A percentile compares a stretch with the other conserved stretches of the same genome.
Conservation (phyloP, 1,140 invertebrate genomes). For the Drosophila neocordata region DNA sequence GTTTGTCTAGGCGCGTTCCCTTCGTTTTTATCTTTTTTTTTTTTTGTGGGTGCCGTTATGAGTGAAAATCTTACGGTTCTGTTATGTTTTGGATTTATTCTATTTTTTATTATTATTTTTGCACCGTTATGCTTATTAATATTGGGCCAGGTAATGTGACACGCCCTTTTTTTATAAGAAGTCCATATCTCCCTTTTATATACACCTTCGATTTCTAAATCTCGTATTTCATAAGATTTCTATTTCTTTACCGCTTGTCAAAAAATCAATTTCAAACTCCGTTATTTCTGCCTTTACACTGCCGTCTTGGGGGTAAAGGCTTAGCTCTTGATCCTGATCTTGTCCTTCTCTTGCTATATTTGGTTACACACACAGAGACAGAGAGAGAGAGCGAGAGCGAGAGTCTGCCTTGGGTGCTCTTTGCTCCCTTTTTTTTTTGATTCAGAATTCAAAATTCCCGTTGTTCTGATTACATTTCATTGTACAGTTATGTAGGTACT, state of each 20-base stretch:
- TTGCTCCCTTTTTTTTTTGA: conserved; percentile 16
- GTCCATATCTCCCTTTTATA: not conserved
- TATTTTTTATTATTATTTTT: conserved; percentile 4
- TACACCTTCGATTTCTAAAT: conserved; percentile 59
- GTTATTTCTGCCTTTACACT: conserved; percentile 34
- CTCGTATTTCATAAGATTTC: conserved; percentile 51
- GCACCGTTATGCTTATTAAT: conserved; percentile 76
- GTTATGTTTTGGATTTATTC: not conserved
- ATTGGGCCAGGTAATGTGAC: conserved; percentile 65
- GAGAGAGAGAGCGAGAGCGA: not conserved
- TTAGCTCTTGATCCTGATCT: conserved; percentile 23
- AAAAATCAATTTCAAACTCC: conserved; percentile 56
- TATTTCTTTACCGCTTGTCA: conserved; percentile 50
- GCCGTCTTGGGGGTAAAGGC: conserved; percentile 39
- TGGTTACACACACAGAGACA: conserved; percentile 37
- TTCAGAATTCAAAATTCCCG: conserved; percentile 6
- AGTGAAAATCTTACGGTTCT: conserved; percentile 54
- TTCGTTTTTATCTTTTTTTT: conserved; percentile 8
- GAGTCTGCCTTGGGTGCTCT: conserved; percentile 7
- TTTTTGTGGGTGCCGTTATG: conserved; percentile 66
- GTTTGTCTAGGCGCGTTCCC: conserved; percentile 51
- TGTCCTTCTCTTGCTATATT: conserved; percentile 34
- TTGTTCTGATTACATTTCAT: conserved; percentile 24
- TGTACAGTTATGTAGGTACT: conserved; percentile 38
- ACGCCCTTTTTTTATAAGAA: conserved; percentile 35